Conservation (phyloP, 2,113 vertebrate genomes). For the Ictalurus furcatus region DNA sequence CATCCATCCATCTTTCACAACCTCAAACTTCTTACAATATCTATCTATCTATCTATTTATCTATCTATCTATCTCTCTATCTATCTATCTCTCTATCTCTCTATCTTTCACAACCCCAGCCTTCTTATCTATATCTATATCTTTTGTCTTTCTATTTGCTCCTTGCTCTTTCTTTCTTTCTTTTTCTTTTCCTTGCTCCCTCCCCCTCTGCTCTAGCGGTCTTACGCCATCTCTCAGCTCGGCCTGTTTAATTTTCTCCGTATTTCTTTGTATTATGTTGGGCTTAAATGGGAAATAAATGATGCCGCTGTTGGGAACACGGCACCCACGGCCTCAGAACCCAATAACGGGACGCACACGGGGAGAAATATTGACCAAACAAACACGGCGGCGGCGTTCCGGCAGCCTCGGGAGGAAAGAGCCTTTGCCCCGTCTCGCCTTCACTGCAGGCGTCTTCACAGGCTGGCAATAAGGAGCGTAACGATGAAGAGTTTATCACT, state of each 20-base stretch:
- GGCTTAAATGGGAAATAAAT: conserved; percentile 45
- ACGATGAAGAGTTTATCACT: background rate
- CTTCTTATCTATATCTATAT: background rate
- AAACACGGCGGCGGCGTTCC: background rate
- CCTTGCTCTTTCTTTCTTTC: background rate
- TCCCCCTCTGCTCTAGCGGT: too few species aligned
- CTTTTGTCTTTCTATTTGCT: background rate
- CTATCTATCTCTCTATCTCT: background rate
- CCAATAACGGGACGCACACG: background rate
- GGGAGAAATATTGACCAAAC: background rate
- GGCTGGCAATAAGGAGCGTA: background rate
- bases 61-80: background rate
- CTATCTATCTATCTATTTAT: background rate
- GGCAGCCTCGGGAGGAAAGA: background rate
- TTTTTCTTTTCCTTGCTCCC: background rate
- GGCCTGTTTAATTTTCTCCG: background rate
- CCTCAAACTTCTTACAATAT: background rate
- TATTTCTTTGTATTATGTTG: background rate
- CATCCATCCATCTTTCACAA: background rate
- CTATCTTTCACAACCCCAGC: background rate
- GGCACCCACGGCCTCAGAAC: background rate
- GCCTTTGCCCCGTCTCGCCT: background rate
- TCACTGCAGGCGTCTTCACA: background rate
- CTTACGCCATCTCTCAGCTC: background rate
- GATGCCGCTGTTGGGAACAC: background rate